Base-by-base conservation (phyloP, 2,113 vertebrate species). In the Hippocampus abdominalis region DNA sequence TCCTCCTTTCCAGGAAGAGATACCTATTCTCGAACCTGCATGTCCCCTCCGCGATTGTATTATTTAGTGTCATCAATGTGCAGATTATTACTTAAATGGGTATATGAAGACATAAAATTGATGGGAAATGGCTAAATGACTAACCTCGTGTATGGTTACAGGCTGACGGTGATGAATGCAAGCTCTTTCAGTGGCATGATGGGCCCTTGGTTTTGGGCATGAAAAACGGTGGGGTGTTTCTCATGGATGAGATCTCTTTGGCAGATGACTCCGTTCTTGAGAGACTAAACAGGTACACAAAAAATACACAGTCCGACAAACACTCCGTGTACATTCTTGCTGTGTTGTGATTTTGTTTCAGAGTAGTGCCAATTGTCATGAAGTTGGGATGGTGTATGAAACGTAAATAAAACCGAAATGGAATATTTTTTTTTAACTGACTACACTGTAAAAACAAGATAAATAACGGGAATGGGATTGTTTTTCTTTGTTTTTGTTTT, bases 251-350 rank as follows among this genome's bases (percentile, higher is more conserved):
- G 85, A 98, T 99, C 82, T 98, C 97, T 0, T 80, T 99, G 80
- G 97, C 97, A 32, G 96, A 99, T 40, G 97, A 99, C 84, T 99
- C 97, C 0, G 97, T 99, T 21, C 85, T 99, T 49, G 97, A 99
- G 89, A 91, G 97, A 87, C 96, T 99, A 60, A 99, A 99, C 89
- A 99, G 97, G 97, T 99, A 81, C 4, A 64, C 2, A 66, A 29
- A 8, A 21, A 6, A 59, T 23, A 23, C 2, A 44, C 13, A 59
- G 32, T 21, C 27, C 51, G 16, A 64, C 20, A 44, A 39, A 40
- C 51, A 39, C 42, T 12, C 12, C 3, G 12, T 44, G 10, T 13
- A 44, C 42, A 44, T 13, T 44, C 5, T 36, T 36, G 32, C 32
- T 36, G 5, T 36, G 32, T 36, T 36, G 5, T 36, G 32, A 6